A percentile compares a stretch with the other conserved stretches of the same genome.
phyloP scores from a whole-genome alignment of 92 coral and sea anemone genomes.

The Parazoanthus darwini region DNA sequence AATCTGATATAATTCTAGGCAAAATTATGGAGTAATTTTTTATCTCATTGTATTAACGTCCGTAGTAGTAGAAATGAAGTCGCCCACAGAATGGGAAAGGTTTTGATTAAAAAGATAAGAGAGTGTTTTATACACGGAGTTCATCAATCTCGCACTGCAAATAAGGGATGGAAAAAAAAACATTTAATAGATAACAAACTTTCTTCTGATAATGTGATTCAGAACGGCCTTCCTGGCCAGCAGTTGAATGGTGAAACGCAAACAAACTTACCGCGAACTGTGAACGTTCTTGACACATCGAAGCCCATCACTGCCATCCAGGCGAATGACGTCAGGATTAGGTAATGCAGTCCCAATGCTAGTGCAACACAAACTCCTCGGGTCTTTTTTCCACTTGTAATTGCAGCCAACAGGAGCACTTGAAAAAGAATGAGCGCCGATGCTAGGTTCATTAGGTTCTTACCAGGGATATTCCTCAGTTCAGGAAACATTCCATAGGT shows the following conservation, averaged over 20 bases:
- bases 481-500: neutral
- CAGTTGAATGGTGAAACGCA: neutral
- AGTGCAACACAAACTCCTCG: too few species aligned
- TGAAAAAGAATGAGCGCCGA: neutral
- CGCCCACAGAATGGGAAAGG: too few species aligned
- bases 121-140: too few species aligned
- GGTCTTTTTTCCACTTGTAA: neutral
- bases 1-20: too few species aligned
- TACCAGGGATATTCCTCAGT: too few species aligned
- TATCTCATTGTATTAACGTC: too few species aligned
- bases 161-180: neutral
- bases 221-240: neutral
- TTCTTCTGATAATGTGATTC: neutral
- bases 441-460: too few species aligned
- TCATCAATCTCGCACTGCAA: too few species aligned
- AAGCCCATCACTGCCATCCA: conserved; percentile 54
- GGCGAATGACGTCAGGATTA: conserved; percentile 12
- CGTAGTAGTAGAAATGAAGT: too few species aligned
- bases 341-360: conserved; percentile 19
- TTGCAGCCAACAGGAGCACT: neutral
- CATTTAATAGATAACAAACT: neutral
- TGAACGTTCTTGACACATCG: conserved; percentile 49
- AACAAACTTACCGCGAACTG: neutral
- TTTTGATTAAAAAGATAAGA: too few species aligned
- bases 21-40: too few species aligned